Evolutionary conservation across 2,797 vertebrate species (phyloP), one percentile per base, ranked within the genome.

Genomic region (Lagodon rhomboides): DNA sequence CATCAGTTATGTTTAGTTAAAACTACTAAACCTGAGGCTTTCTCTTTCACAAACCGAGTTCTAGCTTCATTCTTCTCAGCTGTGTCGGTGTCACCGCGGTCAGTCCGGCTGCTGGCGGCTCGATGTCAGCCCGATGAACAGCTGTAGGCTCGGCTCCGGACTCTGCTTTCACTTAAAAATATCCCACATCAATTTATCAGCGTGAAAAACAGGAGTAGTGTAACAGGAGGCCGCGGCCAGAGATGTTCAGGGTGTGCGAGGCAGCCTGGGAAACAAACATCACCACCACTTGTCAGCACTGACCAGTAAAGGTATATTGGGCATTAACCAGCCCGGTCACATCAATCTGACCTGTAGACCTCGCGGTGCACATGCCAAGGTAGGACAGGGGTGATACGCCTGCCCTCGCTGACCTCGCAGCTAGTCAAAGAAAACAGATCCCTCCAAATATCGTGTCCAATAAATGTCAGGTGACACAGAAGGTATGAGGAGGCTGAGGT

Each of bases 91-190:
- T 55, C 34, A 12, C 50, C 49, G 3, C 27, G 13, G 22, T 17
- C 51, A 7, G 15, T 51, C 27, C 22, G 13, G 43, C 34, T 30
- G 60, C 41, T 17, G 27, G 20, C 7, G 34, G 41, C 50, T 50
- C 17, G 1, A 44, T 34, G 47, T 65, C 71, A 38, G 38, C 38
- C 49, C 53, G 27, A 75, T n/a, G 70, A 60, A 68, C 38, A 46
- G 17, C 50, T 51, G 3, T 15, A 22, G 47, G 62, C 60, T 25
- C 41, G 23, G n/a, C 25, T 38, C 17, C 66, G 53, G 58, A 43
- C 30, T n/a, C 64, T 22, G 10, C 50, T 75, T 67, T 47, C 49
- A 73, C 72, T 67, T 12, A 44, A 67, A 69, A 47, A 43, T 53
- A 20, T 60, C 56, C 5, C 3, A 63, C 68, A 76, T 51, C 49